Base-by-base conservation (phyloP, 2,113 vertebrate genomes). In the Scomber colias region DNA sequence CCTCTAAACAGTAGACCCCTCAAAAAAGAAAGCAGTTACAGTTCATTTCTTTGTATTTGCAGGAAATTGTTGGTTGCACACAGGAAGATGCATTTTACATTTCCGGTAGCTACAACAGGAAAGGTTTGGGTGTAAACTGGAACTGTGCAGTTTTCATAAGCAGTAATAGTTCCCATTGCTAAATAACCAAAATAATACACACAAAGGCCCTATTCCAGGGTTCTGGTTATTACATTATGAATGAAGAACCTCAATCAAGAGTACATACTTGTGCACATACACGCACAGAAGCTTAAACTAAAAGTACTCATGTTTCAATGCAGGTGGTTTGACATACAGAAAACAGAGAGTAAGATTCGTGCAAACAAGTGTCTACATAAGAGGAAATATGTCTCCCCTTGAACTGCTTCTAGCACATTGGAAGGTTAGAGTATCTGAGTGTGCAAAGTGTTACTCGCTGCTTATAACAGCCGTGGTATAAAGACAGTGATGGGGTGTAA, bases 401-500 rank as follows among this genome's bases (percentile, higher is more conserved):
- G 11, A 48, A 35, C 60, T 51, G 54, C 46, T 45, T 11, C 50
- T 10, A 62, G 48, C 35, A 66, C n/a, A 55, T 21, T 80, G 70
- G 14, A 44, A 76, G 27, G 70, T 62, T 74, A 54, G 12, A 75
- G 60, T n/a, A 50, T 69, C 50, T 35, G 24, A 27, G 24, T 27
- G 24, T 27, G 24, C 24, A 27, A 67, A 81, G 71, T 56, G 57
- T 53, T 59, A 45, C 59, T 50, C 10, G 12, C 54, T 78, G 82
- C 81, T 44, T 86, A 15, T 53, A 65, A 80, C 46, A 3, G 74
- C 85, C 51, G 57, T 40, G 56, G 70, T 72, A 60, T 82, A 76
- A 85, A 84, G 81, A 83, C 78, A 80, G 66, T 79, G 78, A 87
- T 75, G 66, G 75, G 74, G 77, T 82, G 31, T 84, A 88, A 88